A percentile compares a stretch with the other conserved stretches of the same genome.
phyloP scores from a whole-genome alignment of 2,113 vertebrate species.

The Hemichromis elongatus region DNA sequence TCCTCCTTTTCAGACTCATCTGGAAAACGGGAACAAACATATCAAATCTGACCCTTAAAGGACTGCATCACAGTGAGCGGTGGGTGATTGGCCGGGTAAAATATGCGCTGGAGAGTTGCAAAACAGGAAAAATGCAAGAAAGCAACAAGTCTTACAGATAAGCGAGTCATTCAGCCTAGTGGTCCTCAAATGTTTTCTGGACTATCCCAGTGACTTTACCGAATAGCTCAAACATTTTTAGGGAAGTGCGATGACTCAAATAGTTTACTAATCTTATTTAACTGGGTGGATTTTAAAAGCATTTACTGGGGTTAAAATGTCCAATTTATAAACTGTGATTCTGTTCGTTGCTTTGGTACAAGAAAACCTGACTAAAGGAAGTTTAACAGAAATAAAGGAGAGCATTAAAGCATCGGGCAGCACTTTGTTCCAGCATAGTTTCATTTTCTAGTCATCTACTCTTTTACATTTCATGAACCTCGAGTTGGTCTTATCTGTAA shows the following conservation, averaged over 20 bases:
- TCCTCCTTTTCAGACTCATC: not conserved
- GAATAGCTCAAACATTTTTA: not conserved
- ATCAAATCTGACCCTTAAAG: not conserved
- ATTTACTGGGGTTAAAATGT: not conserved
- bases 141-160: not conserved
- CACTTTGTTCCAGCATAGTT: not conserved
- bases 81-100: not conserved
- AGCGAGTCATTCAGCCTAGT: not conserved
- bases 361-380: not conserved
- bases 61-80: accelerated
- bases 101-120: not conserved
- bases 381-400: not conserved
- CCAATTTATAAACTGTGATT: not conserved
- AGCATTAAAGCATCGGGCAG: not conserved
- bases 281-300: not conserved
- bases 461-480: not conserved
- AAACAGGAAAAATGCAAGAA: not conserved
- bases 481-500: not conserved
- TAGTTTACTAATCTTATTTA: not conserved
- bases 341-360: not conserved
- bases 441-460: not conserved
- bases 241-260: not conserved
- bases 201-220: not conserved
- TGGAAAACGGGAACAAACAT: not conserved
- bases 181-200: not conserved